Evolutionary conservation across 2,888 invertebrate genomes (phyloP).

Genomic region (Sinohyriopsis cumingii): DNA sequence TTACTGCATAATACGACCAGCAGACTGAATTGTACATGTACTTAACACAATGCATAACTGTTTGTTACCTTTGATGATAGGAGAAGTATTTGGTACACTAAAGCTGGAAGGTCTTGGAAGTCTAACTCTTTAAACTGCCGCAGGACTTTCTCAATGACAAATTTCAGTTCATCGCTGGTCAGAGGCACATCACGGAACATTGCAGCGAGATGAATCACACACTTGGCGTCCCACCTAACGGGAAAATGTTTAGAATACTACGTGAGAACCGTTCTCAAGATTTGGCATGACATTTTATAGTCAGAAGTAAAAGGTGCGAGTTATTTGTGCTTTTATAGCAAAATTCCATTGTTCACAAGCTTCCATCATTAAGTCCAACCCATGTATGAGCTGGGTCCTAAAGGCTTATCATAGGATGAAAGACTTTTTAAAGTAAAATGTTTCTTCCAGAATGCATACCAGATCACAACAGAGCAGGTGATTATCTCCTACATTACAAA

Average conservation of each 20-base stretch:
- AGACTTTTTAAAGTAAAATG: no score
- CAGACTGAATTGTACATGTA: no score
- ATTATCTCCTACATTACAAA: no score
- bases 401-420: no score
- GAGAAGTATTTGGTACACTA: conserved; percentile 70
- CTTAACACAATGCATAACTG: background rate
- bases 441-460: no score
- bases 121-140: conserved; percentile 65
- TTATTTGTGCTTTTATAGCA: no score
- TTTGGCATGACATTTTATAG: background rate
- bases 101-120: conserved; percentile 68
- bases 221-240: conserved; percentile 63
- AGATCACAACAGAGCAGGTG: no score
- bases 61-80: conserved; percentile 66
- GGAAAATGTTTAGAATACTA: conserved; percentile 1
- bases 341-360: no score
- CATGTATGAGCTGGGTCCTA: no score
- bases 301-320: background rate
- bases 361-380: no score
- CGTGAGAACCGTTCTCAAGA: background rate
- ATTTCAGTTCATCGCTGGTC: conserved; percentile 64
- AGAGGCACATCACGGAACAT: conserved; percentile 69
- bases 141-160: conserved; percentile 68
- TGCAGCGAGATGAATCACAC: conserved; percentile 64
- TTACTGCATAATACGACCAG: no score